phyloP scores from a whole-genome alignment of 2,888 invertebrate genomes.

The Erannis defoliaria region DNA sequence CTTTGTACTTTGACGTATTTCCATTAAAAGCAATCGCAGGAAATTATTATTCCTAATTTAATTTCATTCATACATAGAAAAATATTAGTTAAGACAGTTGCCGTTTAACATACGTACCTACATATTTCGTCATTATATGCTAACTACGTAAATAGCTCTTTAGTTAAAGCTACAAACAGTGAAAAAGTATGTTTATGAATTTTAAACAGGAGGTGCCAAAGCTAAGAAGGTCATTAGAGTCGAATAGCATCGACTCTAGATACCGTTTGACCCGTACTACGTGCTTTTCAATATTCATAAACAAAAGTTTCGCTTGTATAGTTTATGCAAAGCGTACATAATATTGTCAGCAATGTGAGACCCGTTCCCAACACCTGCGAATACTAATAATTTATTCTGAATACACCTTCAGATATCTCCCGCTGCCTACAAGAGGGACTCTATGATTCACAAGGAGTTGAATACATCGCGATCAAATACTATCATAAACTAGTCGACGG shows the following conservation, averaged over 20 bases:
- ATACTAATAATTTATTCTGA: slow-evolving; percentile 56
- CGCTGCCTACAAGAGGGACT: slow-evolving; percentile 44
- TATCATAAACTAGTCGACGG: slow-evolving; percentile 33
- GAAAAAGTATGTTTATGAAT: slow-evolving; percentile 34
- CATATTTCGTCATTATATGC: slow-evolving; percentile 13
- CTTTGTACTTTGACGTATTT: slow-evolving; percentile 49
- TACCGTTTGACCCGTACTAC: slow-evolving; percentile 46
- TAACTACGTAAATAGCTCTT: slow-evolving; percentile 8
- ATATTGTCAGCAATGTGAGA: slow-evolving; percentile 43
- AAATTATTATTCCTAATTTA: slow-evolving; percentile 46
- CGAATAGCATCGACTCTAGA: slow-evolving; percentile 27
- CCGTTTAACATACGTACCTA: slow-evolving; percentile 10
- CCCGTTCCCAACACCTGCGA: slow-evolving; percentile 48
- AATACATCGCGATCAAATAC: slow-evolving; percentile 41
- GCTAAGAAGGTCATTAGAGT: slow-evolving; percentile 32
- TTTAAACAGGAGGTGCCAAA: slow-evolving; percentile 30
- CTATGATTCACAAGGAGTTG: slow-evolving; percentile 51
- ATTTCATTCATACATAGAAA: slow-evolving; percentile 37
- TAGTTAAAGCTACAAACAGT: slow-evolving; percentile 7
- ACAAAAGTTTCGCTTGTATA: slow-evolving; percentile 49
- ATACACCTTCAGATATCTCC: slow-evolving; percentile 52
- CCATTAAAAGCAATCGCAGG: slow-evolving; percentile 57
- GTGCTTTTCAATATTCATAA: slow-evolving; percentile 53
- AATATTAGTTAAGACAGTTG: slow-evolving; percentile 33
- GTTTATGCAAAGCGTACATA: slow-evolving; percentile 40